phyloP scores from a whole-genome alignment of 2,113 vertebrate species.

The Lepidothrix coronata region DNA sequence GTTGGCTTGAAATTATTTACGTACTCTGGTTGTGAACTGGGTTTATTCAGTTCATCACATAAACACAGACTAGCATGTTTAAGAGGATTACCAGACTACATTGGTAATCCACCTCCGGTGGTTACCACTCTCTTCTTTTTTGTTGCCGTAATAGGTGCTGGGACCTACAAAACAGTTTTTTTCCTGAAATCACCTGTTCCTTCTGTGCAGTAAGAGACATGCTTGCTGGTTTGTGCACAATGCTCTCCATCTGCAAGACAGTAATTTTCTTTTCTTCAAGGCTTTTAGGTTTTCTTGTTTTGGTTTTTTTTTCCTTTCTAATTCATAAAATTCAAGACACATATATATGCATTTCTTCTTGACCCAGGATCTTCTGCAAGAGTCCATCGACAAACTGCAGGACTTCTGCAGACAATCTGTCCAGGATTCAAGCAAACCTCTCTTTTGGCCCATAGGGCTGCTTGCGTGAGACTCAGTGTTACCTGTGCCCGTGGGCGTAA shows the following conservation, averaged over 20 bases:
- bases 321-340: background rate
- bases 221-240: background rate
- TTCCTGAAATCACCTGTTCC: background rate
- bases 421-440: background rate
- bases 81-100: slow-evolving; percentile 30
- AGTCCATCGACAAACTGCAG: background rate
- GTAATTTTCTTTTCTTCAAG: background rate
- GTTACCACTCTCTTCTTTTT: background rate
- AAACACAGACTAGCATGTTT: background rate
- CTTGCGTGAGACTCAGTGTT: background rate
- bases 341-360: background rate
- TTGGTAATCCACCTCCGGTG: background rate
- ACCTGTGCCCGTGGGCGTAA: background rate
- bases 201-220: background rate
- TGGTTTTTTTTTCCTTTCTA: background rate
- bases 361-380: background rate
- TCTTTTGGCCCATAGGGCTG: background rate
- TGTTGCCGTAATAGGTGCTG: background rate
- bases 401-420: background rate
- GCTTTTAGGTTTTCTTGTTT: background rate
- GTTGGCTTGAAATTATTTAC: background rate
- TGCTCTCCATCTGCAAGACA: background rate
- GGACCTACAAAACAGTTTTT: background rate
- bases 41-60: background rate
- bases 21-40: background rate